phyloP scores from a whole-genome alignment of 1,140 invertebrate genomes.

The Cydia amplana region DNA sequence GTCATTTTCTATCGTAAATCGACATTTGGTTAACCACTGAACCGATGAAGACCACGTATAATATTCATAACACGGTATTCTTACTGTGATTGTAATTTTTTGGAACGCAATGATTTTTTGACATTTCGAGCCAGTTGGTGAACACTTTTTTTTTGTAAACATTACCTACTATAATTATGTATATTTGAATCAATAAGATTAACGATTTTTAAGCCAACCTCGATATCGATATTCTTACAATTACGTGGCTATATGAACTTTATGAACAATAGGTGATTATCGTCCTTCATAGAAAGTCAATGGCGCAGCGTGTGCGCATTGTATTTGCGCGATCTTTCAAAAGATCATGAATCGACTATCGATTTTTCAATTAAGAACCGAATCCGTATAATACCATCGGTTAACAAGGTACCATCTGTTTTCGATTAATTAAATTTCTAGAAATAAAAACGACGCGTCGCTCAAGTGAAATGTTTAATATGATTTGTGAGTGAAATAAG shows the following conservation, averaged over 20 bases:
- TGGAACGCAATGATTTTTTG: no score
- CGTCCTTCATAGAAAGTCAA: slow-evolving; percentile 64
- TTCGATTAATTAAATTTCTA: slow-evolving; percentile 68
- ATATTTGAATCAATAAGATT: neutral
- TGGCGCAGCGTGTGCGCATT: slow-evolving; percentile 65
- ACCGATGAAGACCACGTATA: no score
- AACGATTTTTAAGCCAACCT: neutral
- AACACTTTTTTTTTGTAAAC: no score
- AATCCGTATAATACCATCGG: slow-evolving; percentile 52
- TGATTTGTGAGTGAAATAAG: slow-evolving; percentile 26
- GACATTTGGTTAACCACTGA: no score
- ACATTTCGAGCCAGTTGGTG: no score
- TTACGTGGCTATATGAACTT: slow-evolving; percentile 64
- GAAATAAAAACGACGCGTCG: slow-evolving; percentile 48
- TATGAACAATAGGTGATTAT: slow-evolving; percentile 76
- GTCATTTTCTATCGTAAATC: no score
- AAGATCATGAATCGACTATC: slow-evolving; percentile 56
- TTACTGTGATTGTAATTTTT: no score
- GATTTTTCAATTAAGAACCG: slow-evolving; percentile 73
- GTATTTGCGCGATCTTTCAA: slow-evolving; percentile 55
- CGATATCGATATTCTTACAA: slow-evolving; percentile 48
- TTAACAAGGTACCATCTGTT: slow-evolving; percentile 76
- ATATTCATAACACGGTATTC: no score
- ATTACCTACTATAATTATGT: neutral
- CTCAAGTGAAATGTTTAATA: slow-evolving; percentile 45